Evolutionary conservation across 2,888 invertebrate species (phyloP), one percentile per base, ranked within the genome.

Genomic region (Drosophila atroscutellata): DNA sequence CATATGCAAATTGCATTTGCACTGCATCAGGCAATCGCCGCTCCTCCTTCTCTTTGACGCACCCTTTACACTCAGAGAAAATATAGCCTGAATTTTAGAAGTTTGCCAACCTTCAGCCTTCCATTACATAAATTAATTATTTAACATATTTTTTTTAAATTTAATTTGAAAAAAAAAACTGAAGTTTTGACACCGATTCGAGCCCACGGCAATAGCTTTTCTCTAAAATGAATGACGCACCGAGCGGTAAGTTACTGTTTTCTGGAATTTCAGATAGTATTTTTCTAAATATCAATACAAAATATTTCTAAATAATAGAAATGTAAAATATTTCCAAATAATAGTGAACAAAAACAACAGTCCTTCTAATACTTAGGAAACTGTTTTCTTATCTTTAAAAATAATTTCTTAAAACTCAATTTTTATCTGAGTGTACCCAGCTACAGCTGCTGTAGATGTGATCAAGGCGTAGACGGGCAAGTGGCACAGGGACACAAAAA

Each of bases 1-100:
- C 86, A 90, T 86, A 86, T 86, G 86, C 91, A 86, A 86, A 86
- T 85, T 85, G 85, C 88, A 85, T 90, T 89, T 90, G 75, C 77
- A 49, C 56, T 58, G 70, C 75, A 55, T 50, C 71, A 28, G 42
- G 26, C 59, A 49, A 45, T 13, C 8, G 20, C 20, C 20, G 20
- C 15, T 45, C 20, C 45, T 45, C 20, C 24, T 24, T 45, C 24
- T 45, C 45, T 26, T 26, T 24, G 15, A 45, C 50, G 30, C 68
- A 51, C 24, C 60, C 49, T 5, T 20, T 34, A 24, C 34, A 39
- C 15, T 26, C 1, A 28, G 7, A 1, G 18, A 26, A 26, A 47
- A 18, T 5, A 9, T 42, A 5, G 3, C n/a, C 4, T n/a, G 1
- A 18, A 9, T 9, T 26, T 18, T 9, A 1, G 5, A 26, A 26